Evolutionary conservation across 2,797 vertebrate species (phyloP).

Genomic region (Sciurus vulgaris): DNA sequence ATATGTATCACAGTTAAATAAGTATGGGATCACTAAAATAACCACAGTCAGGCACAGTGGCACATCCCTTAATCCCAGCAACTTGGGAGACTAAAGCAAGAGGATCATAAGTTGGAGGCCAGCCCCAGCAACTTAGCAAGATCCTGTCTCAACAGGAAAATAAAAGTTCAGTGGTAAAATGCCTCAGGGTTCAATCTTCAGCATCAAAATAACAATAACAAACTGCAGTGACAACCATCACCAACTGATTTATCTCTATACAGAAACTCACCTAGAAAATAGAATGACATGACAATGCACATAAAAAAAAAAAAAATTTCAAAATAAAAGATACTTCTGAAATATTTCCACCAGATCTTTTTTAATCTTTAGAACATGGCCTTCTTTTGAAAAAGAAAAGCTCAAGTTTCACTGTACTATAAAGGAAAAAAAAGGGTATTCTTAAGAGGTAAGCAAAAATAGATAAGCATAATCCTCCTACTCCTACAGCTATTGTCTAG

Average conservation of each 20-base stretch:
- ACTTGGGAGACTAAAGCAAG: no score
- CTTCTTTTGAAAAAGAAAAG: slow-evolving; percentile 48
- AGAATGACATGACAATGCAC: background rate
- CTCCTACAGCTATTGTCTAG: background rate
- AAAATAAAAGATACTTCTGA: slow-evolving; percentile 33
- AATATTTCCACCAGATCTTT: slow-evolving; percentile 18
- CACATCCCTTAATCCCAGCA: no score
- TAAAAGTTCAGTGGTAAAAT: no score
- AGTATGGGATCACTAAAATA: background rate
- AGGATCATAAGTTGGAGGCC: no score
- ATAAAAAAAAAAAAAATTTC: background rate
- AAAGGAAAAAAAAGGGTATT: background rate
- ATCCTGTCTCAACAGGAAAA: no score
- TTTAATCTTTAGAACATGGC: background rate
- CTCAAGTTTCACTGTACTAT: background rate
- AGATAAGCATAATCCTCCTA: background rate
- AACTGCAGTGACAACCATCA: no score
- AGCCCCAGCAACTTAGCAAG: no score
- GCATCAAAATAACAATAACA: no score
- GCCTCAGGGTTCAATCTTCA: no score
- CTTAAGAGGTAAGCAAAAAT: background rate
- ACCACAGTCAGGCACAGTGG: background rate
- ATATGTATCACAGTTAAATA: slow-evolving; percentile 6
- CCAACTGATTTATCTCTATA: background rate
- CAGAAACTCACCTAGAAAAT: background rate